Conservation (phyloP, 1,140 invertebrate species). For the Scaptodrosophila lebanonensis region DNA sequence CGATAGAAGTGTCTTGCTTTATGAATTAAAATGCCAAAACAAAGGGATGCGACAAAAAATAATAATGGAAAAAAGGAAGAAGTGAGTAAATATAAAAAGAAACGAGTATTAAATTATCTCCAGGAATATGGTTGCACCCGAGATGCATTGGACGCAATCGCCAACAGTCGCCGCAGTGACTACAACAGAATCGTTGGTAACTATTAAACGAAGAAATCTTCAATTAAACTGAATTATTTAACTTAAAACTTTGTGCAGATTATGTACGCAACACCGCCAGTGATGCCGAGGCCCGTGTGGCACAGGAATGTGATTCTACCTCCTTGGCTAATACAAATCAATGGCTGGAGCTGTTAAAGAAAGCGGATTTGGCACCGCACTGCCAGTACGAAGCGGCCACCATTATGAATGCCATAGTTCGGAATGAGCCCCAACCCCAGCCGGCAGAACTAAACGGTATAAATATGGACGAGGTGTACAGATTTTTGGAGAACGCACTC, state of each 20-base stretch:
- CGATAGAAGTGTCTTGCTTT: too few species aligned
- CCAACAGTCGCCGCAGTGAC: not conserved
- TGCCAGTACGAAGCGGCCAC: slow-evolving; percentile 54
- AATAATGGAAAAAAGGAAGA: not conserved
- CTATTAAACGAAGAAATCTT: not conserved
- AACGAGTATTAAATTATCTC: slow-evolving; percentile 13
- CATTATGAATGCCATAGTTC: slow-evolving; percentile 43
- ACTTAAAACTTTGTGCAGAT: slow-evolving; percentile 8
- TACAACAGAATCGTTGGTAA: slow-evolving; percentile 19
- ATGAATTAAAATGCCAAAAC: not conserved
- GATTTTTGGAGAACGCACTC: slow-evolving; percentile 54
- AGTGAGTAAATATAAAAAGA: slow-evolving; percentile 7
- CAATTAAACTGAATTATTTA: not conserved
- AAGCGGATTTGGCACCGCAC: slow-evolving; percentile 8
- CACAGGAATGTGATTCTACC: slow-evolving; percentile 44
- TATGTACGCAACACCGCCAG: slow-evolving; percentile 21
- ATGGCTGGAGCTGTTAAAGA: slow-evolving; percentile 55
- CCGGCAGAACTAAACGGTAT: slow-evolving; percentile 34
- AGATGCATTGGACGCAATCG: slow-evolving; percentile 10
- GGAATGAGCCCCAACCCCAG: slow-evolving; percentile 41
- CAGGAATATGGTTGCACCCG: slow-evolving; percentile 31
- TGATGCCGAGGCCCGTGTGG: slow-evolving; percentile 16
- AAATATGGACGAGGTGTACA: slow-evolving; percentile 48
- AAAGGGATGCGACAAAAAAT: not conserved
- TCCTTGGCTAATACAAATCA: slow-evolving; percentile 51